phyloP scores from a whole-genome alignment of 2,797 vertebrate species.

The Picus viridis region DNA sequence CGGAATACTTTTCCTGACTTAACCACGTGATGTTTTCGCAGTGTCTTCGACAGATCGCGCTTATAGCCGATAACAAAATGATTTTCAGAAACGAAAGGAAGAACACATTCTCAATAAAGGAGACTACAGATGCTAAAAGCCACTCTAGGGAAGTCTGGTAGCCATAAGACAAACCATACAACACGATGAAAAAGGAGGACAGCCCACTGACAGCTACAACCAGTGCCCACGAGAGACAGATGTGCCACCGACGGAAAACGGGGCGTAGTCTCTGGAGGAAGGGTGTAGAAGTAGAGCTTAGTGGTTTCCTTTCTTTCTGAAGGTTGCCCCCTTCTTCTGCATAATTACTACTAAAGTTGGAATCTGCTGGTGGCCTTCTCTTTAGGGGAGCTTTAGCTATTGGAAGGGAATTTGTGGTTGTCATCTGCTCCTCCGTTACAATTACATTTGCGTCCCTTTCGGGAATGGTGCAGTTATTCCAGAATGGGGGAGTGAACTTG shows the following conservation, averaged over 20 bases:
- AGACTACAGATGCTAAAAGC: constrained; percentile 67
- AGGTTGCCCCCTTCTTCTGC: not conserved
- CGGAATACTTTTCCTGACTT: not conserved
- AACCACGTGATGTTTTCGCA: constrained; percentile 60
- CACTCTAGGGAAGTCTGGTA: constrained; percentile 71
- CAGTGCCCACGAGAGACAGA: constrained; percentile 52
- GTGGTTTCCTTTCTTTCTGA: not conserved
- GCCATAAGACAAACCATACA: constrained; percentile 76
- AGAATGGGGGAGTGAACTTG: not conserved
- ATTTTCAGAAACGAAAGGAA: constrained; percentile 65
- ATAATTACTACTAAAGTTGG: not conserved
- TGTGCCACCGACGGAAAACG: not conserved
- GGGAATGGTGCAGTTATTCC: not conserved
- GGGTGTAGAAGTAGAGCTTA: not conserved
- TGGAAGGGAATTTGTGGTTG: accelerated
- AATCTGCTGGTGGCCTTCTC: not conserved
- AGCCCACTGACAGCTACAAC: constrained; percentile 16
- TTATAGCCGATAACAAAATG: not conserved
- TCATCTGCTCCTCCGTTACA: not conserved
- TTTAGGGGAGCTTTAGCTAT: accelerated
- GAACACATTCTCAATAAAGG: constrained; percentile 61
- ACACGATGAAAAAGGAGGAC: constrained; percentile 70
- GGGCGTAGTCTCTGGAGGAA: not conserved
- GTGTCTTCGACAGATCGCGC: constrained; percentile 9
- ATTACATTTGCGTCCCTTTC: constrained; percentile 5